Base-by-base conservation (phyloP, 2,113 vertebrate genomes). In the Myodes glareolus region DNA sequence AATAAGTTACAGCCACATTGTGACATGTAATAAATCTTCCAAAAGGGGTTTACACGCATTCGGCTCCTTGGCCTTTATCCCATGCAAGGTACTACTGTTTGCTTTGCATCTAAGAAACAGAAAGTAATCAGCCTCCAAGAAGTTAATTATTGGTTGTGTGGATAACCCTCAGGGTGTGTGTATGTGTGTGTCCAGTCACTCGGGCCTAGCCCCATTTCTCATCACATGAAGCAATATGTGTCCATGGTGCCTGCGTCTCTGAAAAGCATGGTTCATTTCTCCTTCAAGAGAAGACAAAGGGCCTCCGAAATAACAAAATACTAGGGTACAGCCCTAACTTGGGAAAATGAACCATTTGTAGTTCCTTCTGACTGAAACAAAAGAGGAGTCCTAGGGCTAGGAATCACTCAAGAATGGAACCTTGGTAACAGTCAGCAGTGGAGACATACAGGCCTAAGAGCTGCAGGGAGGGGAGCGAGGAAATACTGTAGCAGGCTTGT, bases 21-120 rank as follows among this genome's bases (percentile, higher is more conserved):
- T 97, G 97, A 95, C 97, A 97, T 50, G 94, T 93, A 95, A 98
- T 98, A 97, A 98, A 98, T 98, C 97, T 98, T 97, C 97, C 92
- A 81, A 97, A 96, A 97, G 96, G 96, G 96, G 96, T 96, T 98
- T 97, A 95, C 95, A 86, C 0, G 27, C 87, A 95, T 94, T 97
- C 97, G 96, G 98, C 91, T 95, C 94, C 96, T 96, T 98, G 97
- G 85, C 94, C 97, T 97, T 97, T 97, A 98, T 97, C 96, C 98
- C 92, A 55, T 96, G 91, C 87, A 87, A 0, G 31, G 95, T 92
- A 94, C 94, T 97, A 97, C 90, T 97, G 97, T 98, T 98, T 98
- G 97, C 94, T 98, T 97, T 98, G 98, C 97, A 97, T 97, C 97
- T 98, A 95, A 97, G 96, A 97, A 98, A 96, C 97, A 97, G 92